These are phyloP conservation scores for Crossocerus cetratus DNA, from an alignment of 2,888 invertebrate species.

Conservation along the genomic window DNA sequence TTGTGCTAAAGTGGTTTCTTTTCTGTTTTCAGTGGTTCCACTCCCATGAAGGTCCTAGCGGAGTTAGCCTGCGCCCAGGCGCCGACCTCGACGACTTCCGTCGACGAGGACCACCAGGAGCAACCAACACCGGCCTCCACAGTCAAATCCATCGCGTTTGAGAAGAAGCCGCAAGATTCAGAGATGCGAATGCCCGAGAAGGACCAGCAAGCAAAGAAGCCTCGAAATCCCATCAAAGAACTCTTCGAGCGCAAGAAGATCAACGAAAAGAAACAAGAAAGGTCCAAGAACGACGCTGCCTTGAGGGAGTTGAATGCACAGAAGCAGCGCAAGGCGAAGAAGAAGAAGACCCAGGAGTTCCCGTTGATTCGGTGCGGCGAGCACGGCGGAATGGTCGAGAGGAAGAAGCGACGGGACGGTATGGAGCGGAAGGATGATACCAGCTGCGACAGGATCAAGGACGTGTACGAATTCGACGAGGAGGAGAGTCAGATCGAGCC, in stretches of 20 bases:
- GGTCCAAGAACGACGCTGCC: conserved; percentile 51
- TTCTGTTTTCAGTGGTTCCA: conserved; percentile 67
- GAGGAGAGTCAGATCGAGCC: conserved; percentile 70
- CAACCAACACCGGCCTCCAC: conserved; percentile 11
- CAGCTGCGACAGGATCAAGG: conserved; percentile 63
- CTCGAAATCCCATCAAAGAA: conserved; percentile 72
- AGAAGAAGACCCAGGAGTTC: conserved; percentile 66
- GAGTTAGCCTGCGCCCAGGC: conserved; percentile 75
- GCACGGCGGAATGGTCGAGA: conserved; percentile 67
- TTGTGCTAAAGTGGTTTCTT: conserved; percentile 74
- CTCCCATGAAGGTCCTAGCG: conserved; percentile 74
- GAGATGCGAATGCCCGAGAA: conserved; percentile 16
- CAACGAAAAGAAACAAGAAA: conserved; percentile 70
- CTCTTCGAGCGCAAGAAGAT: conserved; percentile 73
- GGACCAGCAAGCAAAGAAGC: conserved; percentile 58
- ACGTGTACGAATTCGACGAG: conserved; percentile 75
- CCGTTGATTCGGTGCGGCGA: conserved; percentile 69
- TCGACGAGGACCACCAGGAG: conserved; percentile 30
- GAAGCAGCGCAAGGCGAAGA: conserved; percentile 66
- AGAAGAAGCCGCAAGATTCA: conserved; percentile 27
- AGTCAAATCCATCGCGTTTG: conserved; percentile 2
- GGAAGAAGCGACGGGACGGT: conserved; percentile 68
- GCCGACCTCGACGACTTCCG: conserved; percentile 65
- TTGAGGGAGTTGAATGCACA: conserved; percentile 54
- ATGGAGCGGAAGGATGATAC: conserved; percentile 58